Base-by-base conservation (phyloP, 2,113 vertebrate species). In the Oreamnos americanus region DNA sequence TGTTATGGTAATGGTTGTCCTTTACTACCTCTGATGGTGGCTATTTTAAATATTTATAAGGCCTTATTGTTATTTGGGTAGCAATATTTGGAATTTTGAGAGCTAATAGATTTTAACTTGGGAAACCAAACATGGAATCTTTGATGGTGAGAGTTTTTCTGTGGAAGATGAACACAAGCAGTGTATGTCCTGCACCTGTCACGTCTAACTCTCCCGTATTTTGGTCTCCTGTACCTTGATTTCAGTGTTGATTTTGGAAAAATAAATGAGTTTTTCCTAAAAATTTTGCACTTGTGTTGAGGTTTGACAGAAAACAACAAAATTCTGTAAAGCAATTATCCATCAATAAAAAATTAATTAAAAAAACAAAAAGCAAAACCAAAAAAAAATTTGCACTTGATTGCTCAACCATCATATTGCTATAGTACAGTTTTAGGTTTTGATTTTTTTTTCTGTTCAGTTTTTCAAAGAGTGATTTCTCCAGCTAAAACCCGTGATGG, bases 221-320 rank as follows among this genome's bases (percentile, higher is more conserved):
- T 95, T 92, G 30, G 58, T 83, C 71, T 95, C 55, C 55, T 62
- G 1, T 82, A 62, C 49, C 19, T 90, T 90, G 53, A 51, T 74
- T 94, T 93, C 83, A 87, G 7, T 89, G n/a, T 89, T 88, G 51
- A 91, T 91, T 97, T 93, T 91, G n/a, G 51, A 62, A 93, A 94
- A 95, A 71, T 43, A 93, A 91, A 92, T 87, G 51, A 85, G 28
- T 62, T 92, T 92, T 96, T 26, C 88, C 51, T 85, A 57, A 92
- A 96, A 93, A 26, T n/a, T 82, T 82, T 98, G 5, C 21, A 39
- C 67, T 39, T 74, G 19, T 74, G n/a, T 74, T 74, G 67, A 74
- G 67, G 19, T 39, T 74, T 39, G 10, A 74, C 36, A 74, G 67
- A 74, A 74, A 74, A 39, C 67, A 39, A 74, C 5, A 74, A 39